Evolutionary conservation across 2,888 invertebrate species (phyloP).

Genomic region (Melanotus villosus): DNA sequence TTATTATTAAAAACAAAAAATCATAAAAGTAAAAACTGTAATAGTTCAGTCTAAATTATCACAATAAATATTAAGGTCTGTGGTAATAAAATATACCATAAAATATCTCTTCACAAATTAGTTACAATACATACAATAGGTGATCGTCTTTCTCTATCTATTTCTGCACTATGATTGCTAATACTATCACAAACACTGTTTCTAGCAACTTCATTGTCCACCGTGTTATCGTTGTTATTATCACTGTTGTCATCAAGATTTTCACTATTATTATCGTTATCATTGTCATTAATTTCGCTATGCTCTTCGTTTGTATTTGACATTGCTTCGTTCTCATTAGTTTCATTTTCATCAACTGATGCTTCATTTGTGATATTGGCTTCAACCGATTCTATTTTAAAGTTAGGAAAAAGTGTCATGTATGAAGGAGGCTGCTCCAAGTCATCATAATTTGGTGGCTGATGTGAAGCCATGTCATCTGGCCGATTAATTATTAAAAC

Average conservation of each 20-base stretch:
- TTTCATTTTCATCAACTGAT: neutral
- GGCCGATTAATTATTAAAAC: conserved; percentile 60
- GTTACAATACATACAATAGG: conserved; percentile 26
- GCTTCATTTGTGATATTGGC: conserved; percentile 10
- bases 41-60: conserved; percentile 36
- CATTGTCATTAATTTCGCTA: neutral
- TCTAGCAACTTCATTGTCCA: neutral
- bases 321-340: neutral
- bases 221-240: conserved; percentile 15
- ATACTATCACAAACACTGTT: neutral
- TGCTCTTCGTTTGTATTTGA: neutral
- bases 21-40: conserved; percentile 15
- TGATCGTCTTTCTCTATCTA: conserved; percentile 11
- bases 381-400: conserved; percentile 38
- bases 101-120: conserved; percentile 1
- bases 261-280: conserved; percentile 11
- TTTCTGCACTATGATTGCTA: neutral
- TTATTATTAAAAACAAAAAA: conserved; percentile 13
- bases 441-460: conserved; percentile 77
- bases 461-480: conserved; percentile 53
- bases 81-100: neutral
- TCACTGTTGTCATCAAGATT: neutral
- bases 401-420: conserved; percentile 75
- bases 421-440: conserved; percentile 77
- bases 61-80: conserved; percentile 17